These are phyloP conservation scores for Eupithecia dodoneata DNA, from an alignment of 2,888 invertebrate species.

Conservation along the genomic window DNA sequence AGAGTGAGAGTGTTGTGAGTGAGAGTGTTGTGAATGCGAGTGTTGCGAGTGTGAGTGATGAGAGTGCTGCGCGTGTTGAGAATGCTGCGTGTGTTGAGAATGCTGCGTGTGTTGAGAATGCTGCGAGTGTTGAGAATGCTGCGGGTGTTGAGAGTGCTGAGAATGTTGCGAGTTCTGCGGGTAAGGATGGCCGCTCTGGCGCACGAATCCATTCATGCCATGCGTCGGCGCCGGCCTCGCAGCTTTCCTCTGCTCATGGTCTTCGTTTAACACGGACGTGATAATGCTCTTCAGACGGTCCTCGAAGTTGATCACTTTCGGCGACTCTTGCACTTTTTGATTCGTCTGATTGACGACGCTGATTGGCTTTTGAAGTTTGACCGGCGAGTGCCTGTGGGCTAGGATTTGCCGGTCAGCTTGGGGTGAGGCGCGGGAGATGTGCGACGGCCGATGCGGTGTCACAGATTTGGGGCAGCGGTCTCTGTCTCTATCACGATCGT, in stretches of 20 bases:
- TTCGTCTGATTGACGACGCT: conserved; percentile 67
- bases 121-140: conserved; percentile 46
- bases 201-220: conserved; percentile 66
- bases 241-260: conserved; percentile 82
- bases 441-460: conserved; percentile 54
- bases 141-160: conserved; percentile 41
- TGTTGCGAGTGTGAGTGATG: not conserved
- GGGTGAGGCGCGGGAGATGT: conserved; percentile 52
- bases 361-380: conserved; percentile 72
- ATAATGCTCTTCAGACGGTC: conserved; percentile 95
- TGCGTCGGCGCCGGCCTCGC: conserved; percentile 56
- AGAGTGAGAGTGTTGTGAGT: conserved; percentile 3
- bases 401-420: conserved; percentile 22
- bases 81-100: not conserved
- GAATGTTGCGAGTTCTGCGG: conserved; percentile 30
- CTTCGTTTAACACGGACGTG: conserved; percentile 93
- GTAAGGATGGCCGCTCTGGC: conserved; percentile 47
- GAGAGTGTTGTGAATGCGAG: not conserved
- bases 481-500: conserved; percentile 43
- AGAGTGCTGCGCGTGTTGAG: not conserved
- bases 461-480: conserved; percentile 58
- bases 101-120: conserved; percentile 15
- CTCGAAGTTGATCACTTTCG: conserved; percentile 91
- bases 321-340: conserved; percentile 88
- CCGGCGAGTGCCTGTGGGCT: conserved; percentile 61